These are phyloP conservation scores for Blastobasis lacticolella DNA, from an alignment of 2,888 invertebrate genomes.

Conservation along the genomic window DNA sequence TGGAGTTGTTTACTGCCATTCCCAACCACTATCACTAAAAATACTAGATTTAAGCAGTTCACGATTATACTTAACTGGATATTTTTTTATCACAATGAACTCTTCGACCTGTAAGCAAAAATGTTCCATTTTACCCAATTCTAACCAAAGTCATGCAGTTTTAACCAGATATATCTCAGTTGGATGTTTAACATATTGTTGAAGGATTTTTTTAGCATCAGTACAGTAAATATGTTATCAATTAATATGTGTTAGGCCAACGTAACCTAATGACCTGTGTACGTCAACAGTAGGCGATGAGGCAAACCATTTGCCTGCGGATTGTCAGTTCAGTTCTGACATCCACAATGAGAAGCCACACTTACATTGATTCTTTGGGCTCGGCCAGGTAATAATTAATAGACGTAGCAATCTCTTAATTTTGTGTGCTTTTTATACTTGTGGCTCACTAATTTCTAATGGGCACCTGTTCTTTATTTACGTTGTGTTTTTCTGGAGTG, in stretches of 20 bases:
- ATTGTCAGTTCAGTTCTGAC: slow-evolving; percentile 63
- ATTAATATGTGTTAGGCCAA: slow-evolving; percentile 23
- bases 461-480: slow-evolving; percentile 1
- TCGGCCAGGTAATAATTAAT: slow-evolving; percentile 57
- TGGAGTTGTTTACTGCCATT: slow-evolving; percentile 1
- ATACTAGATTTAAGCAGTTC: slow-evolving; percentile 19
- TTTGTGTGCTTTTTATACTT: slow-evolving; percentile 21
- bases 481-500: slow-evolving; percentile 8
- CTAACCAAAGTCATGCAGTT: slow-evolving; percentile 19
- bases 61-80: slow-evolving; percentile 12
- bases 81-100: slow-evolving; percentile 27
- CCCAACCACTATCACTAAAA: not conserved
- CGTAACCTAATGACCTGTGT: slow-evolving; percentile 62
- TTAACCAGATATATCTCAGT: slow-evolving; percentile 14
- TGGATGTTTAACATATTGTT: not conserved
- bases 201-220: not conserved
- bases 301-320: slow-evolving; percentile 58
- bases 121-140: slow-evolving; percentile 12
- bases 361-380: slow-evolving; percentile 63
- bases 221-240: slow-evolving; percentile 10
- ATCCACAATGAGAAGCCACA: slow-evolving; percentile 69
- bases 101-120: slow-evolving; percentile 23
- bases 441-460: slow-evolving; percentile 18
- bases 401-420: slow-evolving; percentile 7
- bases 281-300: slow-evolving; percentile 70